Evolutionary conservation across 2,888 invertebrate species (phyloP).

Genomic region (Phortica okadai): DNA sequence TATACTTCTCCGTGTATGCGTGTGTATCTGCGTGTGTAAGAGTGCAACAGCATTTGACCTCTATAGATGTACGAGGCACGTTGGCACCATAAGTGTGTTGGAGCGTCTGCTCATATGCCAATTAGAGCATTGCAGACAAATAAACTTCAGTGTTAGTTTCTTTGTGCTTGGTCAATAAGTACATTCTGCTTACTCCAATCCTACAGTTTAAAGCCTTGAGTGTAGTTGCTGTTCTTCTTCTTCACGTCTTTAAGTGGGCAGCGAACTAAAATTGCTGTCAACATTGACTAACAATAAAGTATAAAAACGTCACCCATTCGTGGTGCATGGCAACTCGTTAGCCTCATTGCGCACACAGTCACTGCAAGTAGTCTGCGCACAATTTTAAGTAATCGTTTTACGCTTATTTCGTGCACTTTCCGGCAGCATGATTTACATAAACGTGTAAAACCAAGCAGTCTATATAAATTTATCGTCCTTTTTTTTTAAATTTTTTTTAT

Average conservation of each 20-base stretch:
- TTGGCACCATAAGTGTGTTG: no score
- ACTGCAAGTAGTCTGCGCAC: not conserved
- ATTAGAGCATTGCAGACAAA: no score
- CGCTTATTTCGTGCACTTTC: not conserved
- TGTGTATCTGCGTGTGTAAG: not conserved
- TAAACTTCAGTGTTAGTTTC: no score
- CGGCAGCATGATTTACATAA: not conserved
- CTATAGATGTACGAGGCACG: not conserved
- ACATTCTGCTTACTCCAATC: no score
- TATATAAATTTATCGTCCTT: not conserved
- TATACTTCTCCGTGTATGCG: not conserved
- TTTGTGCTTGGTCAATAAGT: no score
- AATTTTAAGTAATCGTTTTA: not conserved
- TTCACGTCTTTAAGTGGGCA: no score
- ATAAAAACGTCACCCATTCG: no score
- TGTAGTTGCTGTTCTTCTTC: no score
- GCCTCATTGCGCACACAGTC: not conserved
- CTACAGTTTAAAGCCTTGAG: no score
- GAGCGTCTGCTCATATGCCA: no score
- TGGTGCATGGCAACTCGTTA: not conserved
- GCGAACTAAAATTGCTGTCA: no score
- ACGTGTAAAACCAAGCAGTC: not conserved
- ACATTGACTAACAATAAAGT: no score
- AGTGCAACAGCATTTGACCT: conserved; percentile 29
- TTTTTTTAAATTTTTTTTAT: not conserved